Evolutionary conservation across 2,888 invertebrate genomes (phyloP).

Genomic region (Amphiduros pacificus): DNA sequence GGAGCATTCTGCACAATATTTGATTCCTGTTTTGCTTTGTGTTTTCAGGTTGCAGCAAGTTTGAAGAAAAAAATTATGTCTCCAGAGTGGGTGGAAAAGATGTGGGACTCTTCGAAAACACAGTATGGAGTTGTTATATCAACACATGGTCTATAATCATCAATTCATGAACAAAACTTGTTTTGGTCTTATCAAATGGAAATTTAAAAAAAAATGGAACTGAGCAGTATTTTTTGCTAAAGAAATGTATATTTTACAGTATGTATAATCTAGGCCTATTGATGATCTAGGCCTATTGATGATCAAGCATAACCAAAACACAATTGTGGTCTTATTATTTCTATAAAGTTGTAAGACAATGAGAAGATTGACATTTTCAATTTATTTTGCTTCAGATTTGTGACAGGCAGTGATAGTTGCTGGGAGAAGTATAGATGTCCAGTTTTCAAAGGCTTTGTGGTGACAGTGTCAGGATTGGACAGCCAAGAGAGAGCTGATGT

Average conservation of each 20-base stretch:
- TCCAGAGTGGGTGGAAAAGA: conserved; percentile 76
- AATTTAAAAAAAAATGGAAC: too few relatives aligned
- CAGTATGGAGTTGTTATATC: conserved; percentile 62
- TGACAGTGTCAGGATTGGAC: conserved; percentile 77
- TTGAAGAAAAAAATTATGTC: conserved; percentile 74
- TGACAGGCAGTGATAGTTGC: conserved; percentile 38
- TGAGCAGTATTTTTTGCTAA: too few relatives aligned
- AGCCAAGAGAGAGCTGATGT: conserved; percentile 68
- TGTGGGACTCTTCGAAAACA: conserved; percentile 75
- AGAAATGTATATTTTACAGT: too few relatives aligned
- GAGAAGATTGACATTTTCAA: too few relatives aligned
- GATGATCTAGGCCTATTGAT: too few relatives aligned
- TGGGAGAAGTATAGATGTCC: conserved; percentile 71
- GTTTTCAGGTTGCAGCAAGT: conserved; percentile 69
- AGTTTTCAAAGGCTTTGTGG: conserved; percentile 75
- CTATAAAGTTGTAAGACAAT: too few relatives aligned
- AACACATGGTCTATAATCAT: neutral
- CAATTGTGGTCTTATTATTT: too few relatives aligned
- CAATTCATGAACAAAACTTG: neutral
- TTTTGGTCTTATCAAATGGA: neutral
- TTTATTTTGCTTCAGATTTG: conserved; percentile 10
- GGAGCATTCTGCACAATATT: neutral
- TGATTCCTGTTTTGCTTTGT: neutral
- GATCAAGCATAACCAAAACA: too few relatives aligned
- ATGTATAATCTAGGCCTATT: too few relatives aligned